phyloP scores from a whole-genome alignment of 2,888 invertebrate species.

The Eupithecia pulchellata region DNA sequence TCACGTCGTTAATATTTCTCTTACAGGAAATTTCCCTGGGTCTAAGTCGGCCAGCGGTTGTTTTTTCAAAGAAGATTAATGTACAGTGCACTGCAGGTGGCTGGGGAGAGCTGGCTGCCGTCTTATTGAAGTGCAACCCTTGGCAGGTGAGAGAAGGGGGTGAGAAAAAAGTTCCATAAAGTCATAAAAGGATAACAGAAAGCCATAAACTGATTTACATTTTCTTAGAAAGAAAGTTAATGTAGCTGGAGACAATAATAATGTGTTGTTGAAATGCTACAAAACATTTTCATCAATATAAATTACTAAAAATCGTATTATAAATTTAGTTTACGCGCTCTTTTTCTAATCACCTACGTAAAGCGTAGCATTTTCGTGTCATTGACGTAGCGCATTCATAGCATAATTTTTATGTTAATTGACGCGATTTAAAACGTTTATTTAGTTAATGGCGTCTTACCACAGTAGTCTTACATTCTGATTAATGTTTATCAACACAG shows the following conservation, averaged over 20 bases:
- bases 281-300: background rate
- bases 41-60: constrained; percentile 30
- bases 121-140: constrained; percentile 4
- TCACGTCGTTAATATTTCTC: constrained; percentile 41
- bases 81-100: constrained; percentile 25
- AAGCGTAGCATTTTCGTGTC: background rate
- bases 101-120: background rate
- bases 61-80: constrained; percentile 44
- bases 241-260: background rate
- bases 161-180: background rate
- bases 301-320: too few relatives aligned
- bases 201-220: background rate
- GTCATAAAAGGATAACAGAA: background rate
- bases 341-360: too few relatives aligned
- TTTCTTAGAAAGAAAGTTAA: background rate
- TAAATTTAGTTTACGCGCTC: too few relatives aligned
- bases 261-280: background rate
- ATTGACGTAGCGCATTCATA: too few relatives aligned
- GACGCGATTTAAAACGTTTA: too few relatives aligned
- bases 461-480: too few relatives aligned
- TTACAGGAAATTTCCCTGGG: constrained; percentile 36
- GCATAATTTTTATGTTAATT: too few relatives aligned
- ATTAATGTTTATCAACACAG: too few relatives aligned
- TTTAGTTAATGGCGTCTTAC: too few relatives aligned
- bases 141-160: background rate